Evolutionary conservation across 2,113 vertebrate species (phyloP).

Genomic region (Isichthys henryi): DNA sequence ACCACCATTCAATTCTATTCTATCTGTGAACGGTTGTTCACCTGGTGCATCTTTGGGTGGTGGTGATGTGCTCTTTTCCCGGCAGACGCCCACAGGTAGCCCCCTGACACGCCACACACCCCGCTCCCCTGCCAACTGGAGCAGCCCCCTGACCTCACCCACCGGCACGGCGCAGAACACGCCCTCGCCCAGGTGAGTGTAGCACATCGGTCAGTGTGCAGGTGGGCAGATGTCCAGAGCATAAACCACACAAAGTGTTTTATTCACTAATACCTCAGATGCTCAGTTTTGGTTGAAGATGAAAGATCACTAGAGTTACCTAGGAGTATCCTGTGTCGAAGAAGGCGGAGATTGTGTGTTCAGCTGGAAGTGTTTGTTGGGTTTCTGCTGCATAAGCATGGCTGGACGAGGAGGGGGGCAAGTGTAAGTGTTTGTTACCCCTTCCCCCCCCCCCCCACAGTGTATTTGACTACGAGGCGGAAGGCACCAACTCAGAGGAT

Average conservation of each 20-base stretch:
- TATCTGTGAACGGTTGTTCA: neutral
- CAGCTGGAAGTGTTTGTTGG: neutral
- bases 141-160: slow-evolving; percentile 84
- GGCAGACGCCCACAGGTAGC: slow-evolving; percentile 71
- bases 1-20: neutral
- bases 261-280: neutral
- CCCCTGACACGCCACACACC: slow-evolving; percentile 69
- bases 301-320: neutral
- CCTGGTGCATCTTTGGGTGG: neutral
- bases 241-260: neutral
- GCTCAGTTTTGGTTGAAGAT: neutral
- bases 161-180: slow-evolving; percentile 75
- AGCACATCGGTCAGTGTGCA: neutral
- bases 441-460: slow-evolving; percentile 44
- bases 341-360: neutral
- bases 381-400: neutral
- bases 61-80: neutral
- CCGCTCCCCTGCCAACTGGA: slow-evolving; percentile 73
- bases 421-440: neutral
- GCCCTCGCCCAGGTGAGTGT: slow-evolving; percentile 62
- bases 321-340: neutral
- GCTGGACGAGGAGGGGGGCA: neutral
- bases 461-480: slow-evolving; percentile 84
- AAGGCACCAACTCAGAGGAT: slow-evolving; percentile 90
- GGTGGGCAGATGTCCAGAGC: neutral